A percentile compares a stretch with the other conserved stretches of the same genome.
Evolutionary conservation across 2,797 vertebrate genomes (phyloP).

Genomic region (Notoglanidium macrostoma): DNA sequence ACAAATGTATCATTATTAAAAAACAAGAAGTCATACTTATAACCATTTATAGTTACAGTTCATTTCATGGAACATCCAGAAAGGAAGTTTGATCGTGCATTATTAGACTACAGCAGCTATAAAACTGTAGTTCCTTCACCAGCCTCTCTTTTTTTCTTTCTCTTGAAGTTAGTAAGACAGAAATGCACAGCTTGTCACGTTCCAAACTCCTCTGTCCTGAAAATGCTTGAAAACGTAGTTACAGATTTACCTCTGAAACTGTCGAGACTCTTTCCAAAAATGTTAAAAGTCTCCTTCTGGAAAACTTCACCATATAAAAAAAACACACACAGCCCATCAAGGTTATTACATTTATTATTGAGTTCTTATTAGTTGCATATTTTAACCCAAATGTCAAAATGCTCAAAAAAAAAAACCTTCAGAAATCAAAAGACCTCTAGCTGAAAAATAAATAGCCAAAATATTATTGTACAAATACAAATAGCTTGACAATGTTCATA

Average conservation of each 20-base stretch:
- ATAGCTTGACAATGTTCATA: background rate
- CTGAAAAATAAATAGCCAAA: background rate
- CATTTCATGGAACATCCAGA: background rate
- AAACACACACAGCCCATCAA: background rate
- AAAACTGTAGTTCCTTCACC: background rate
- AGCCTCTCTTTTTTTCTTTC: background rate
- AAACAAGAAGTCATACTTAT: background rate
- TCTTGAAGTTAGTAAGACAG: background rate
- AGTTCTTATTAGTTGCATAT: background rate
- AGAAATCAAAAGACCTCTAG: background rate
- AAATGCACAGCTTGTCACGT: background rate
- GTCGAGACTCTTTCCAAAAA: background rate
- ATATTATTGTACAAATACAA: background rate
- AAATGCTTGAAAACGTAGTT: background rate
- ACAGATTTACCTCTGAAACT: background rate
- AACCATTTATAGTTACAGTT: background rate
- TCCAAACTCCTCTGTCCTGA: background rate
- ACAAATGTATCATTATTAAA: background rate
- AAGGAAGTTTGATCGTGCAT: background rate
- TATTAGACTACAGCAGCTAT: background rate
- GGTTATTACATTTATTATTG: background rate
- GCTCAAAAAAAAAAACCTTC: background rate
- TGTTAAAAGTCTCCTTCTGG: background rate
- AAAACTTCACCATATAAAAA: background rate
- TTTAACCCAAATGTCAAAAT: background rate